Evolutionary conservation across 2,888 invertebrate genomes (phyloP).

Genomic region (Lordiphosa fenestrarum): DNA sequence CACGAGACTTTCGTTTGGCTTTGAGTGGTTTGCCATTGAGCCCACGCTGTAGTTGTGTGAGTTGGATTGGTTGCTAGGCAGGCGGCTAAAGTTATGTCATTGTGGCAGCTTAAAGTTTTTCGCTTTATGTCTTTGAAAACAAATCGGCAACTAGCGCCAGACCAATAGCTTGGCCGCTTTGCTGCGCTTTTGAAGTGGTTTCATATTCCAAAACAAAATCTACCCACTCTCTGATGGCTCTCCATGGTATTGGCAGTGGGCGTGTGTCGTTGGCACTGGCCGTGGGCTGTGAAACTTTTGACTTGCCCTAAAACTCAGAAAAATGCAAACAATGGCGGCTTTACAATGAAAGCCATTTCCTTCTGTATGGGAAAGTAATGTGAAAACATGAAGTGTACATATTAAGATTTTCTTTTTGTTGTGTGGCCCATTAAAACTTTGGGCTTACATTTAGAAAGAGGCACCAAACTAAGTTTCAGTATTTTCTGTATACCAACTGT

Average conservation of each 20-base stretch:
- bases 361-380: too few relatives aligned
- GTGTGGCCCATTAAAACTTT: too few relatives aligned
- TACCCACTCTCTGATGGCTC: slow-evolving; percentile 20
- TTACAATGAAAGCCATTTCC: background rate
- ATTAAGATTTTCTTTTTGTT: too few relatives aligned
- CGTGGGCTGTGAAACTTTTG: slow-evolving; percentile 40
- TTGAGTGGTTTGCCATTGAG: slow-evolving; percentile 28
- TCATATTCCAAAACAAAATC: slow-evolving; percentile 41
- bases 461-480: too few relatives aligned
- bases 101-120: slow-evolving; percentile 37
- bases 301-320: too few relatives aligned
- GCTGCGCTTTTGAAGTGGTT: slow-evolving; percentile 51
- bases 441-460: too few relatives aligned
- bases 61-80: slow-evolving; percentile 6
- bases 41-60: background rate
- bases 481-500: too few relatives aligned
- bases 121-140: slow-evolving; percentile 21
- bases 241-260: slow-evolving; percentile 16
- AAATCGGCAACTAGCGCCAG: slow-evolving; percentile 64
- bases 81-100: slow-evolving; percentile 50
- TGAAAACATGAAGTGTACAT: too few relatives aligned
- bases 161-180: slow-evolving; percentile 51
- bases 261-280: slow-evolving; percentile 43
- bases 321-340: background rate
- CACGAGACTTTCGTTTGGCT: slow-evolving; percentile 36